A percentile compares a stretch with the other conserved stretches of the same genome.
These are phyloP conservation scores for Carcinoscorpius rotundicauda DNA, from an alignment of 1,140 invertebrate species.

Conservation along the genomic window DNA sequence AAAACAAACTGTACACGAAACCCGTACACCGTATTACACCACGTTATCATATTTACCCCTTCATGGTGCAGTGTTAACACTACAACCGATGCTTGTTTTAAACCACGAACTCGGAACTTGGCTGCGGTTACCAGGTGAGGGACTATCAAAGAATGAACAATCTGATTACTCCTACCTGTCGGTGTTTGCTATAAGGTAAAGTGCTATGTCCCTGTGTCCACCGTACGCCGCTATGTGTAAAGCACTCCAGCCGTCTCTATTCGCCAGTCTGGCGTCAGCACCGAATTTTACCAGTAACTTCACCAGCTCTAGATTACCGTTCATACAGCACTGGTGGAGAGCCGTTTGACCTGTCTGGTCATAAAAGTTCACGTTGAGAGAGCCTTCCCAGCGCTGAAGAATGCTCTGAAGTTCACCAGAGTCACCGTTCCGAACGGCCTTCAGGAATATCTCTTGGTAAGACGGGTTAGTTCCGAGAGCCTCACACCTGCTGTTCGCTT, in stretches of 20 bases:
- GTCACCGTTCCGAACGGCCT: constrained; percentile 34
- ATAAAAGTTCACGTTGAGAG: constrained; percentile 35
- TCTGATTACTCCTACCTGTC: too few species aligned
- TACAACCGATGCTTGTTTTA: too few species aligned
- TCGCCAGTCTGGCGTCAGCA: constrained; percentile 38
- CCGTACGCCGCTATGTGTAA: constrained; percentile 40
- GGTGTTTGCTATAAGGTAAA: constrained; percentile 30
- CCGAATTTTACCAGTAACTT: constrained; percentile 40
- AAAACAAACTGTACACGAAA: too few species aligned
- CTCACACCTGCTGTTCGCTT: too few species aligned
- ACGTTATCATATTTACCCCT: too few species aligned
- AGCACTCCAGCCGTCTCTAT: constrained; percentile 41
- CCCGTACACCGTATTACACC: too few species aligned
- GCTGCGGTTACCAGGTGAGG: too few species aligned
- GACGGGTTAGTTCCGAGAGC: too few species aligned
- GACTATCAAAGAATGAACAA: too few species aligned
- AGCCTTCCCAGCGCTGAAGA: constrained; percentile 30
- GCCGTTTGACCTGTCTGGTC: constrained; percentile 40
- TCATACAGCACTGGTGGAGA: constrained; percentile 38
- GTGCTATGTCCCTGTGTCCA: constrained; percentile 37
- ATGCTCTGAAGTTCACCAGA: constrained; percentile 31
- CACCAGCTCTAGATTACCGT: constrained; percentile 40
- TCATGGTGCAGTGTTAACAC: too few species aligned
- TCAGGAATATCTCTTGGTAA: constrained; percentile 10
- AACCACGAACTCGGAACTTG: too few species aligned